phyloP scores from a whole-genome alignment of 2,113 vertebrate genomes.

The Procavia capensis region DNA sequence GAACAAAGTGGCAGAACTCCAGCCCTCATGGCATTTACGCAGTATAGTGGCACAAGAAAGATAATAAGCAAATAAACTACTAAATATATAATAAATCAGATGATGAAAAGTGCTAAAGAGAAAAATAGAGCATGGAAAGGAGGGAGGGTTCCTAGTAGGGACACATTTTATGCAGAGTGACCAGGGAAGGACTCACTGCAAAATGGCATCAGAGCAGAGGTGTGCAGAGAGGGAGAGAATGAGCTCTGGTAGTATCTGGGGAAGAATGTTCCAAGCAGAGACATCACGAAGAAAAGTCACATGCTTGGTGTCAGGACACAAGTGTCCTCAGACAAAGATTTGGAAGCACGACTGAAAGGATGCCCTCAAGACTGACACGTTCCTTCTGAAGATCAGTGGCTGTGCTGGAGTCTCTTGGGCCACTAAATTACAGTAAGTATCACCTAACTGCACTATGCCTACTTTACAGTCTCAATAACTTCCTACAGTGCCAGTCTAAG shows the following conservation, averaged over 20 bases:
- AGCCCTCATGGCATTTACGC: neutral
- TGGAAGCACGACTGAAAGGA: neutral
- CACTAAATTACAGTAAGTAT: neutral
- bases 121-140: neutral
- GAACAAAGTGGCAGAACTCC: neutral
- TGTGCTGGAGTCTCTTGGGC: neutral
- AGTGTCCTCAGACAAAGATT: neutral
- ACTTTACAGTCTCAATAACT: neutral
- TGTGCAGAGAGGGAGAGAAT: neutral
- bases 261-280: neutral
- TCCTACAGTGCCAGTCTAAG: neutral
- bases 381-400: neutral
- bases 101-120: neutral
- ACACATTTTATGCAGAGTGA: neutral
- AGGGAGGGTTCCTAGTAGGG: accelerated
- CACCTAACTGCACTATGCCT: neutral
- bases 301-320: neutral
- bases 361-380: neutral
- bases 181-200: neutral
- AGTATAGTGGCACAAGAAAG: neutral
- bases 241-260: too few species aligned
- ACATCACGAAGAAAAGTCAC: neutral
- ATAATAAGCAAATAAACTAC: neutral
- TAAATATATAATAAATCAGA: neutral
- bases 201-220: neutral